Base-by-base conservation (phyloP, 2,888 invertebrate genomes). In the Lapara coniferarum region DNA sequence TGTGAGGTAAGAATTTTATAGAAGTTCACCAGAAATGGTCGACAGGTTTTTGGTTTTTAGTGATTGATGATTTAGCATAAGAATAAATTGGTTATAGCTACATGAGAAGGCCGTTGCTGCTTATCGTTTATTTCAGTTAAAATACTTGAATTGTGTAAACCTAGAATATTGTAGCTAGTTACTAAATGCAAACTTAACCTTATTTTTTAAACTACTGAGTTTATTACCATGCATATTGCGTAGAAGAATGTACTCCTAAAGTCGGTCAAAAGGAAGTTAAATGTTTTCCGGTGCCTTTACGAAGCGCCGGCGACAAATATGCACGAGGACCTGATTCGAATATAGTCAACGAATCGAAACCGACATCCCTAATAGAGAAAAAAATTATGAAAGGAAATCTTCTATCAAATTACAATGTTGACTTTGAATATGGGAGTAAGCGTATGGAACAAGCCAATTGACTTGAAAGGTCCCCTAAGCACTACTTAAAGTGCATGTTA, bases 1-100 rank as follows among this genome's bases (percentile, higher is more conserved):
- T 77, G 77, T 77, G 78, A 77, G 78, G 79, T 78, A 81, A 85
- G 84, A 84, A 71, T 79, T 49, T 49, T 5, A 49, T 49, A 12
- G 63, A 63, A 14, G 51, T 51, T 51, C 2, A 12, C 13, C 51
- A 51, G 14, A 51, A 12, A 25, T 25, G 25, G 25, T 25, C 25
- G 25, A 25, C 25, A 25, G 25, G 25, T 25, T 25, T 1, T 25
- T 25, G 25, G 25, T 25, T 25, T 25, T 25, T 25, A 25, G 25
- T 25, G 2, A 25, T 25, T 25, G 25, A 25, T 25, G 25, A 25
- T 25, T 25, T 25, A 25, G 25, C 25, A 25, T 25, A 25, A 25
- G 25, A 1, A 25, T 25, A 25, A 25, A 25, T 25, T 25, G 25
- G 25, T 25, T 25, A 25, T 25, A 25, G 25, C 25, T 25, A 25